Conservation (phyloP, 2,888 invertebrate genomes). For the Eledona agricola region DNA sequence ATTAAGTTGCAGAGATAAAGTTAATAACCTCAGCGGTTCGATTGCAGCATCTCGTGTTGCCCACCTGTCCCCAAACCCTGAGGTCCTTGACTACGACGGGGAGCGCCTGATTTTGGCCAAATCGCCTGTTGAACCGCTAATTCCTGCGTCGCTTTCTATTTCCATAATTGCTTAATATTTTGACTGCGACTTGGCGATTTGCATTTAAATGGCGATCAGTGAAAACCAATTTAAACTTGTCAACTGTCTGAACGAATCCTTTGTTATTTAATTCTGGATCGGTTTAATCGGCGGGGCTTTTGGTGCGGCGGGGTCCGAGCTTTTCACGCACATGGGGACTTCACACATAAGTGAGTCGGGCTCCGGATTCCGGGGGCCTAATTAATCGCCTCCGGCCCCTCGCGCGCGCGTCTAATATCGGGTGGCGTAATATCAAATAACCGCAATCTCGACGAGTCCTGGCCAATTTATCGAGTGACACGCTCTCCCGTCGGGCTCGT, state of each 20-base stretch:
- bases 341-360: constrained; percentile 53
- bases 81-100: constrained; percentile 13
- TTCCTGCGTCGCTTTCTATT: constrained; percentile 42
- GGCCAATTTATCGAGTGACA: constrained; percentile 60
- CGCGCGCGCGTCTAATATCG: constrained; percentile 48
- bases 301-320: constrained; percentile 39
- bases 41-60: constrained; percentile 38
- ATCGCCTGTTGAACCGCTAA: constrained; percentile 40
- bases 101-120: constrained; percentile 35
- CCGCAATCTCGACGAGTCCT: constrained; percentile 43
- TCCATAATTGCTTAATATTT: constrained; percentile 63
- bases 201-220: constrained; percentile 63
- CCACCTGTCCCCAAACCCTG: constrained; percentile 38
- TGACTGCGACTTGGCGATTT: constrained; percentile 63
- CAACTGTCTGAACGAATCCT: constrained; percentile 63
- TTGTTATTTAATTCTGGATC: constrained; percentile 62
- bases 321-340: constrained; percentile 52
- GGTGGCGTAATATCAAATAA: constrained; percentile 47
- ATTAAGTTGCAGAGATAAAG: constrained; percentile 41
- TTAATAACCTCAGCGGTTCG: constrained; percentile 40
- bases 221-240: constrained; percentile 64
- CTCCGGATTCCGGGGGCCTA: no score
- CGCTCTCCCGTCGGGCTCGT: constrained; percentile 53
- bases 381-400: no score
- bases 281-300: constrained; percentile 56